Evolutionary conservation across 2,797 vertebrate species (phyloP).

Genomic region (Coracias cyanogaster): DNA sequence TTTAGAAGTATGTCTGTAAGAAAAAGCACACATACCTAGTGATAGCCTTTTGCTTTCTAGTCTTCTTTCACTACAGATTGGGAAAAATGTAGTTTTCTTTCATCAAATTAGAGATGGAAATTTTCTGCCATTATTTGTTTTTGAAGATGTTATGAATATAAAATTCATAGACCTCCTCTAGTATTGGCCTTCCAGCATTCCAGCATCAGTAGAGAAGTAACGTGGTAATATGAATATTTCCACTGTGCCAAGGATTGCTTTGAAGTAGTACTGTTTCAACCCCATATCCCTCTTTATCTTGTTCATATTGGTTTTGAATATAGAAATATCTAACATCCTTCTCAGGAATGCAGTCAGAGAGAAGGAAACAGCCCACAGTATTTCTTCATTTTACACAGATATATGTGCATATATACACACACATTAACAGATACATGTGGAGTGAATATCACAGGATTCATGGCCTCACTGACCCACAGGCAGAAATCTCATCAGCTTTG

Average conservation of each 20-base stretch:
- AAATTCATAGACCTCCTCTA: background rate
- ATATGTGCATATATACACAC: rapidly evolving
- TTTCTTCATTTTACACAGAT: background rate
- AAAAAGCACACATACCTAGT: background rate
- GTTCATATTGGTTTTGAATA: background rate
- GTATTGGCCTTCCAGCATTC: background rate
- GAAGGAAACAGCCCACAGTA: background rate
- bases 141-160: background rate
- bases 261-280: background rate
- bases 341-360: background rate
- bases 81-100: background rate
- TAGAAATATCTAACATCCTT: background rate
- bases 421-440: background rate
- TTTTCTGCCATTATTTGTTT: background rate
- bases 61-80: background rate
- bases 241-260: background rate
- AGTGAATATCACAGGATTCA: background rate
- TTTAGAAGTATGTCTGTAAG: background rate
- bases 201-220: background rate
- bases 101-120: background rate
- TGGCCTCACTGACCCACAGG: background rate
- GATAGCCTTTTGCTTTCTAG: background rate
- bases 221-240: background rate
- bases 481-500: background rate
- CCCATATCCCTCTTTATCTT: background rate